Conservation (phyloP, 2,888 invertebrate genomes). For the Clistopyga incitator region DNA sequence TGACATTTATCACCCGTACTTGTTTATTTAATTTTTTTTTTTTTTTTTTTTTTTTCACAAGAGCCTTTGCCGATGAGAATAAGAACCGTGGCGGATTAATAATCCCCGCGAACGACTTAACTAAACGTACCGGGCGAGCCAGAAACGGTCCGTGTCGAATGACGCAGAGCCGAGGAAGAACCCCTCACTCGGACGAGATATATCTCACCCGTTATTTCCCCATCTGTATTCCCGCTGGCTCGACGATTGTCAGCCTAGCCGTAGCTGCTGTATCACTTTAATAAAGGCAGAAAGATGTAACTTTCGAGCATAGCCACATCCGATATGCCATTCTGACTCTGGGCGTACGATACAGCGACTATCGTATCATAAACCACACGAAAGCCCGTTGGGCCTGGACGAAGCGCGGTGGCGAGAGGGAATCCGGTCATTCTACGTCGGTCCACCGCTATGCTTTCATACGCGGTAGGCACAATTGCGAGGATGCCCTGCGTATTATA, state of each 20-base stretch:
- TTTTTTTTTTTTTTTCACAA: too few species aligned
- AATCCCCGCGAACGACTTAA: conserved; percentile 80
- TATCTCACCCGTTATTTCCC: conserved; percentile 72
- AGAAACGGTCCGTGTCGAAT: conserved; percentile 78
- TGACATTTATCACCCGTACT: background rate
- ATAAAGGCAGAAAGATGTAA: conserved; percentile 12
- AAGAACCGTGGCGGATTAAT: conserved; percentile 69
- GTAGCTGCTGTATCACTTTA: conserved; percentile 19
- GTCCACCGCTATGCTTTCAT: conserved; percentile 35
- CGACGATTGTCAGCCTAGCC: conserved; percentile 66
- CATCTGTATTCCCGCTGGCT: conserved; percentile 75
- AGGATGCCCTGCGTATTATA: conserved; percentile 46
- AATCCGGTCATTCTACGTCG: conserved; percentile 49
- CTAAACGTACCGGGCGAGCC: conserved; percentile 77
- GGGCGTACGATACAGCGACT: conserved; percentile 1
- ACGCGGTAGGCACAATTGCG: conserved; percentile 46
- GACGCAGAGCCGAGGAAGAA: conserved; percentile 57
- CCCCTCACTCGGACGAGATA: conserved; percentile 41
- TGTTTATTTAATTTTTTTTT: too few species aligned
- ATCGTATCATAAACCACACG: conserved; percentile 75
- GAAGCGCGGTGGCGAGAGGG: conserved; percentile 39
- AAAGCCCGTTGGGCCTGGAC: conserved; percentile 69
- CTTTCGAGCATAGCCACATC: background rate
- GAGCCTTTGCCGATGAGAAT: too few species aligned
- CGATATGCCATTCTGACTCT: background rate